A percentile compares a stretch with the other conserved stretches of the same genome.
Evolutionary conservation across 2,888 invertebrate species (phyloP).

Genomic region (Diabrotica balteata): DNA sequence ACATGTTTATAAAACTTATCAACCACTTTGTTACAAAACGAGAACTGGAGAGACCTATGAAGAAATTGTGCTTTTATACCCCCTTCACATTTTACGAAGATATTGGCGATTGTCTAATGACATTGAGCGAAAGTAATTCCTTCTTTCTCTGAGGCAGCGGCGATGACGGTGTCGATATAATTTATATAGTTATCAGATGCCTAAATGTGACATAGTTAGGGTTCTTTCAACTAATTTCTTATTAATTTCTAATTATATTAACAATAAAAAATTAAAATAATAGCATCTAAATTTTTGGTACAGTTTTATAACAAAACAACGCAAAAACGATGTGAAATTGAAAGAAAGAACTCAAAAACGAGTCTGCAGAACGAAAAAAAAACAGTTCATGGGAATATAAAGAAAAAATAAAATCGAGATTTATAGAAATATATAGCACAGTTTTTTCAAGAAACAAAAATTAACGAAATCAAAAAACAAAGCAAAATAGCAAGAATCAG

Average conservation of each 20-base stretch:
- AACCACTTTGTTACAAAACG: slow-evolving; percentile 10
- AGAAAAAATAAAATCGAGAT: too few relatives aligned
- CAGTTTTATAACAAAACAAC: too few relatives aligned
- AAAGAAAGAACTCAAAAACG: too few relatives aligned
- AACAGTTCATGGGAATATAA: too few relatives aligned
- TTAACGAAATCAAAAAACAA: too few relatives aligned
- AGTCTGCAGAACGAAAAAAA: too few relatives aligned
- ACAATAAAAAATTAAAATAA: neutral
- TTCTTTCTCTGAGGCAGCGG: slow-evolving; percentile 30
- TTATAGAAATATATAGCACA: too few relatives aligned
- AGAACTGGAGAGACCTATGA: slow-evolving; percentile 18
- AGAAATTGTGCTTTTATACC: slow-evolving; percentile 28
- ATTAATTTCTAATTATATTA: slow-evolving; percentile 14
- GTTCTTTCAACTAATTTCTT: slow-evolving; percentile 34
- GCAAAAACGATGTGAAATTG: too few relatives aligned
- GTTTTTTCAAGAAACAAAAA: too few relatives aligned
- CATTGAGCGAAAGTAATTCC: slow-evolving; percentile 39
- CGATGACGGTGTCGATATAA: neutral
- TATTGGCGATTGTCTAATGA: slow-evolving; percentile 32
- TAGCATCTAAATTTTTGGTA: neutral
- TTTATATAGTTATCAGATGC: slow-evolving; percentile 20
- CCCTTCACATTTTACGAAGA: slow-evolving; percentile 20
- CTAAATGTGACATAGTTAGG: slow-evolving; percentile 36
- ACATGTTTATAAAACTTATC: slow-evolving; percentile 17
- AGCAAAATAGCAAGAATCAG: too few relatives aligned